Evolutionary conservation across 2,113 vertebrate species (phyloP).

Genomic region (Vicugna pacos): DNA sequence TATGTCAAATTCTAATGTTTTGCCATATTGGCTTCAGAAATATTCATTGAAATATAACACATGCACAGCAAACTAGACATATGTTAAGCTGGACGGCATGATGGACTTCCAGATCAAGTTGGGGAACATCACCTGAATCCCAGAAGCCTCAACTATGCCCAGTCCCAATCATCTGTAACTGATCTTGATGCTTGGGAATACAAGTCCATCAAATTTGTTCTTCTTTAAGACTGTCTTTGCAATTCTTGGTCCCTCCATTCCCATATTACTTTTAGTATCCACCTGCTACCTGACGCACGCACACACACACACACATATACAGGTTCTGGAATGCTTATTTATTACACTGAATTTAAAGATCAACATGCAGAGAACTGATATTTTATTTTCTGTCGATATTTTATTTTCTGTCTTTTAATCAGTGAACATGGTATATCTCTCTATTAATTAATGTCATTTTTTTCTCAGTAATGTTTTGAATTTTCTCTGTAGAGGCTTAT

Average conservation of each 20-base stretch:
- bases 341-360: background rate
- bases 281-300: background rate
- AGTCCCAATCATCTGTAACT: background rate
- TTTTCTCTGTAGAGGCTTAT: background rate
- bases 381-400: background rate
- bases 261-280: background rate
- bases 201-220: background rate
- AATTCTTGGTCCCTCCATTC: background rate
- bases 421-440: background rate
- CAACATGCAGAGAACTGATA: background rate
- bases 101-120: background rate
- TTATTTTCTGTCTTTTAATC: background rate
- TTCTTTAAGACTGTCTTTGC: background rate
- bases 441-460: background rate
- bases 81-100: background rate
- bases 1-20: background rate
- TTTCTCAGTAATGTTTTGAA: background rate
- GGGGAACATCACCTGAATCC: background rate
- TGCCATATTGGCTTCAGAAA: slow-evolving; percentile 15
- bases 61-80: background rate
- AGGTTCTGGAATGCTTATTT: background rate
- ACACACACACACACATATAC: background rate
- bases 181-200: background rate
- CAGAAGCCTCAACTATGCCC: background rate
- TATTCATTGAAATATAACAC: background rate